Percentiles rank a stretch among this genome's conserved stretches.
Conservation (phyloP, 2,113 vertebrate species). For the Antechinus flavipes region DNA sequence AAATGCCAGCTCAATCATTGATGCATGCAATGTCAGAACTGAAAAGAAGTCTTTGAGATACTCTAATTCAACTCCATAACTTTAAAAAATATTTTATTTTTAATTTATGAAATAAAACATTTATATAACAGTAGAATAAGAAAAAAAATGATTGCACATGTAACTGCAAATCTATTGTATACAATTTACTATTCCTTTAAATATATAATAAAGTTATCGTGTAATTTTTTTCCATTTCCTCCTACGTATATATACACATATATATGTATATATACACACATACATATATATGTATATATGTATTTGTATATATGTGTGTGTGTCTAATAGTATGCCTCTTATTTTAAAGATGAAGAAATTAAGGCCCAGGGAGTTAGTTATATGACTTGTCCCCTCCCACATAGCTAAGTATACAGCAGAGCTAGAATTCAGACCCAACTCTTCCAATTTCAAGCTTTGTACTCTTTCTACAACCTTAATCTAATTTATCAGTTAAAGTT, state of each 20-base stretch:
- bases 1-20: neutral
- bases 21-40: neutral
- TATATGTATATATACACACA: no score
- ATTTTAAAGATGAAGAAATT: neutral
- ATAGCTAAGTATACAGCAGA: neutral
- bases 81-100: no score
- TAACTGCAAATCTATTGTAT: no score
- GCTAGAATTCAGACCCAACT: neutral
- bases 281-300: no score
- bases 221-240: neutral
- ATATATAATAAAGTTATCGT: neutral
- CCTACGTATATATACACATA: no score
- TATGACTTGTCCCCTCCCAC: neutral
- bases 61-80: neutral
- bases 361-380: neutral
- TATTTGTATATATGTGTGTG: no score
- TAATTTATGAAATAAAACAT: neutral
- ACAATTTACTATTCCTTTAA: no score
- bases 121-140: neutral
- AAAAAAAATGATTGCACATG: neutral
- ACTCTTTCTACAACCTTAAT: neutral
- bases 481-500: neutral
- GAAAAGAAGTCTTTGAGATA: neutral
- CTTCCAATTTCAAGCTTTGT: neutral
- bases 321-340: no score